Evolutionary conservation across 2,797 vertebrate species (phyloP).

Genomic region (Netta rufina): DNA sequence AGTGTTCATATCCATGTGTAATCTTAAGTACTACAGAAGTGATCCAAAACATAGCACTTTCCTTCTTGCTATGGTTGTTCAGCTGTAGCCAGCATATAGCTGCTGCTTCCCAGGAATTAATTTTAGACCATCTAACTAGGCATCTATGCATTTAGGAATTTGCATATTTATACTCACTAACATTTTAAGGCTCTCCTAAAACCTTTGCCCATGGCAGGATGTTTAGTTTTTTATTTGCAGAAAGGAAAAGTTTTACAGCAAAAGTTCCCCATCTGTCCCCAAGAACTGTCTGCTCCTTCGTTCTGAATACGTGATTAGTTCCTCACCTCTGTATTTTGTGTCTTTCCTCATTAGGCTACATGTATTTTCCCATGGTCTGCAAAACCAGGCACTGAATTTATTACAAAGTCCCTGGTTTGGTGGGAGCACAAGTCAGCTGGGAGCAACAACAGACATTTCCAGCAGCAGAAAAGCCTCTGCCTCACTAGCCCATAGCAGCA

Average conservation of each 20-base stretch:
- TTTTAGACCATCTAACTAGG: neutral
- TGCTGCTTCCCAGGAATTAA: neutral
- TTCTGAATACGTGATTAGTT: neutral
- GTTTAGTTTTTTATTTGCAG: neutral
- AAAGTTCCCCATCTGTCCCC: neutral
- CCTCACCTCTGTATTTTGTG: neutral
- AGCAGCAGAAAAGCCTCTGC: neutral
- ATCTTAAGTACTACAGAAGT: conserved; percentile 9
- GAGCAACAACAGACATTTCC: neutral
- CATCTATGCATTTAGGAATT: neutral
- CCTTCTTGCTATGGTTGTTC: neutral
- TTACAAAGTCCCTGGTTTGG: neutral
- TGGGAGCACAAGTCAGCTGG: neutral
- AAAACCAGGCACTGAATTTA: neutral
- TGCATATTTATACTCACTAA: neutral
- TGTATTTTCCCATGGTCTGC: neutral
- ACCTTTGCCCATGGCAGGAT: neutral
- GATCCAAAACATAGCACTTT: conserved; percentile 21
- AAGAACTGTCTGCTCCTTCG: neutral
- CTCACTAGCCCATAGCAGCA: neutral
- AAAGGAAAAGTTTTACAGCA: neutral
- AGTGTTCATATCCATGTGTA: conserved; percentile 18
- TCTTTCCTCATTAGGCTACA: neutral
- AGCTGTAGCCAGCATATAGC: neutral
- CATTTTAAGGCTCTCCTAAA: neutral